Percentiles rank a stretch among this genome's conserved stretches.
phyloP scores from a whole-genome alignment of 1,140 invertebrate genomes.

The Drosophila elegans region DNA sequence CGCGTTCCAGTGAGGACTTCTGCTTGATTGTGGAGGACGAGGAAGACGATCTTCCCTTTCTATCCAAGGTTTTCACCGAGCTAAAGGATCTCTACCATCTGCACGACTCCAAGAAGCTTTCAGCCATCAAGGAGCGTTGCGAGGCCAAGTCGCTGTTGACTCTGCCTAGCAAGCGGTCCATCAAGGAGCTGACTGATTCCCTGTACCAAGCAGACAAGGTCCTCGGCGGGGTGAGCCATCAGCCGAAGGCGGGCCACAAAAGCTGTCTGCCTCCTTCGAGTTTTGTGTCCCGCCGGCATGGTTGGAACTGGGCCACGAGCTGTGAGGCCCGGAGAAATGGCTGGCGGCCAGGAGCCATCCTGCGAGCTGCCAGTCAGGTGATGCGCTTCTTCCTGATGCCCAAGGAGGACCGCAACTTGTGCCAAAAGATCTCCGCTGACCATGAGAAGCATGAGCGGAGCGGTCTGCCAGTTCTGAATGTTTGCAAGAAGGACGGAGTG shows the following conservation, averaged over 20 bases:
- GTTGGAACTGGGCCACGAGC: conserved; percentile 68
- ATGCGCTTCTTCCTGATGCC: conserved; percentile 69
- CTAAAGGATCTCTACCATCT: conserved; percentile 63
- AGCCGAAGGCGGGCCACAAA: conserved; percentile 32
- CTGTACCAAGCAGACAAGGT: conserved; percentile 1
- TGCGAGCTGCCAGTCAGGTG: conserved; percentile 54
- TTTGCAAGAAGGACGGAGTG: conserved; percentile 71
- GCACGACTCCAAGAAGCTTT: conserved; percentile 38
- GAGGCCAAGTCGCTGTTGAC: conserved; percentile 3
- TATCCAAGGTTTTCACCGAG: conserved; percentile 70
- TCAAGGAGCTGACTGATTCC: neutral
- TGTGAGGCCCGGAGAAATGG: conserved; percentile 38
- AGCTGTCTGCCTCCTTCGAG: conserved; percentile 26
- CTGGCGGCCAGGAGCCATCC: conserved; percentile 72
- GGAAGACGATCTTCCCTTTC: conserved; percentile 50
- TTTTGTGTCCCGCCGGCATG: conserved; percentile 58
- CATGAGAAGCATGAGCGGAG: neutral
- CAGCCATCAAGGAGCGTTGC: conserved; percentile 18
- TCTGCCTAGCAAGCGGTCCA: neutral
- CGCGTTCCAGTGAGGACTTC: conserved; percentile 48
- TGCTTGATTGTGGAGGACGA: conserved; percentile 14
- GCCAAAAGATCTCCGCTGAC: neutral
- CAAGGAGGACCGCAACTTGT: conserved; percentile 18
- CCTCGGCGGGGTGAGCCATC: neutral
- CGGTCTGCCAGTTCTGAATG: conserved; percentile 44